phyloP scores from a whole-genome alignment of 2,888 invertebrate genomes.

The Drosophila multiciliata region DNA sequence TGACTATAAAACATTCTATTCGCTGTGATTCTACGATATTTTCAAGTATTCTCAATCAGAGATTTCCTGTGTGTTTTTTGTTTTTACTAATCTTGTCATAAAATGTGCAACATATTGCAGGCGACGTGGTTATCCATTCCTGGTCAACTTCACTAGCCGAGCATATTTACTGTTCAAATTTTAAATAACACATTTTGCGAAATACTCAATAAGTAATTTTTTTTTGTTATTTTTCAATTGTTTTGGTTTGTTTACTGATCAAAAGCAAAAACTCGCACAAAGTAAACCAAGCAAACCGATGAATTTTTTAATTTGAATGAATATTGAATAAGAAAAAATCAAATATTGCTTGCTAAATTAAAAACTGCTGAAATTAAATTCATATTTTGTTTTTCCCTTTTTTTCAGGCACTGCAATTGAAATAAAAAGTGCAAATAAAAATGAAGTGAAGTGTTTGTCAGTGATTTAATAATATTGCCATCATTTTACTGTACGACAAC shows the following conservation, averaged over 20 bases:
- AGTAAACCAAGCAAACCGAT: neutral
- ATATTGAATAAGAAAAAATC: neutral
- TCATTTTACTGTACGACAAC: neutral
- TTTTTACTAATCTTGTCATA: neutral
- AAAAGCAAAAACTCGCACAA: neutral
- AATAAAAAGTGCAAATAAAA: neutral
- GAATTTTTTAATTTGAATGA: neutral
- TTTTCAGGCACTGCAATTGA: conserved; percentile 41
- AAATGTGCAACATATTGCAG: neutral
- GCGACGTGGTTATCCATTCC: neutral
- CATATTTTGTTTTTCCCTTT: conserved; percentile 13
- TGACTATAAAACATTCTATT: neutral
- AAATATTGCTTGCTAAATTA: neutral
- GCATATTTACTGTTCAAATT: neutral
- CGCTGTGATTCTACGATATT: neutral
- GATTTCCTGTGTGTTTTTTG: neutral
- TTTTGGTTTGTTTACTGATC: neutral
- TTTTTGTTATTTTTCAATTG: neutral
- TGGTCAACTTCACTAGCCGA: neutral
- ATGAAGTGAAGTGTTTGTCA: neutral
- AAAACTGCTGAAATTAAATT: conserved; percentile 29
- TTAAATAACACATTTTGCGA: neutral
- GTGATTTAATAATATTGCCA: neutral
- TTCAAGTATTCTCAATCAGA: neutral
- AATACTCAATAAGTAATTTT: neutral